Evolutionary conservation across 2,113 vertebrate species (phyloP).

Genomic region (Chionis minor): DNA sequence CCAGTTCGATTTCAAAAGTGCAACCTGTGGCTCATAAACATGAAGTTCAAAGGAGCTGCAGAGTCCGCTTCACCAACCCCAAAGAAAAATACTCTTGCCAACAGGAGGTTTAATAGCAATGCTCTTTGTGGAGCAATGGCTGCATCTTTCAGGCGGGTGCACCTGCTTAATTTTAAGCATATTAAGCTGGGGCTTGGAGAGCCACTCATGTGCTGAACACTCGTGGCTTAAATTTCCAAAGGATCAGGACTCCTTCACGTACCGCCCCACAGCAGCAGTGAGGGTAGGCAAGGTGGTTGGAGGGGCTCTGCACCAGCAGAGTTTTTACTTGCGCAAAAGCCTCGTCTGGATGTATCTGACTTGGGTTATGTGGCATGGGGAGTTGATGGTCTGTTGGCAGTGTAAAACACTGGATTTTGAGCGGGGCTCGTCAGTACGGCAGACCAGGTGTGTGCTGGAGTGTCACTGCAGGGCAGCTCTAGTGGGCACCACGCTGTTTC

Average conservation of each 20-base stretch:
- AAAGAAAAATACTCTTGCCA: background rate
- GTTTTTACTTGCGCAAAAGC: accelerated
- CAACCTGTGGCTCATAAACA: background rate
- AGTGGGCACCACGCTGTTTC: accelerated
- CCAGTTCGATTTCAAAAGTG: background rate
- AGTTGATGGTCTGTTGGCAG: background rate
- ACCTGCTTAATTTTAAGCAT: background rate
- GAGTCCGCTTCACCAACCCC: background rate
- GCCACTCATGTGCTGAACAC: accelerated
- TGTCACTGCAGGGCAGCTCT: background rate
- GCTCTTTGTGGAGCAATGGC: background rate
- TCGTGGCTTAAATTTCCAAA: background rate
- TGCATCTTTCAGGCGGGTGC: background rate
- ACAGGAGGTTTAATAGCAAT: background rate
- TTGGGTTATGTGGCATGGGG: background rate
- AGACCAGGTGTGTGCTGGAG: accelerated
- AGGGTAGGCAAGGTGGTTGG: background rate
- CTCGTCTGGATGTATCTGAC: background rate
- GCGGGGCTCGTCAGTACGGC: background rate
- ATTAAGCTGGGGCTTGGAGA: background rate
- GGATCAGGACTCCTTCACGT: background rate
- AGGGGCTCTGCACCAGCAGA: background rate
- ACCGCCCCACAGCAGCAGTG: accelerated
- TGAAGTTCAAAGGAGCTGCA: background rate
- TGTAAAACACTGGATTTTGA: background rate